Evolutionary conservation across 2,113 vertebrate species (phyloP), one percentile per base, ranked within the genome.

Genomic region (Mystacornis crossleyi): DNA sequence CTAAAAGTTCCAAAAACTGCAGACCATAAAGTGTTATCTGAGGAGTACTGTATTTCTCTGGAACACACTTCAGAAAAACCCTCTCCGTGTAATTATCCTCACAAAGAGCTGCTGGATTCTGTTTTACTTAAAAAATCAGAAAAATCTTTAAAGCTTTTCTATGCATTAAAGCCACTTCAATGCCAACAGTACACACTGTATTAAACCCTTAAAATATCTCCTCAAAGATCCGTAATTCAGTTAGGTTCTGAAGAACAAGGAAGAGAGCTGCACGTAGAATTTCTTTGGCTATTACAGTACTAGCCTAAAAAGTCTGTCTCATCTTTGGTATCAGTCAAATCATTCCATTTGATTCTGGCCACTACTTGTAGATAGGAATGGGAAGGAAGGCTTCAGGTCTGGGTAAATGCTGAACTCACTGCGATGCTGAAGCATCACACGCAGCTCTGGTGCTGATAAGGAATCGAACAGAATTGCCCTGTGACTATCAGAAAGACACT

Each of bases 11-110:
- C 61, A 24, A 74, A 77, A 89, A 15, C 34, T 43, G 66, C 34
- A 87, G 82, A 80, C 40, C 83, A 74, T 51, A 58, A 81, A 81
- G 23, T 43, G 16, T 62, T 83, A 77, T 86, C 71, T 78, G 71
- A 79, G 47, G 60, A 71, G 14, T 51, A 79, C 50, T 91, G 93
- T 92, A 78, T 91, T 91, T 91, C 84, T 55, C 61, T 92, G 88
- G 91, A 90, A 83, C 18, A 38, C 20, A 12, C 64, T 85, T 95
- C 69, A 94, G 38, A 77, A 47, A 90, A 88, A 73, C 38, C 29
- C 42, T 34, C 20, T 86, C 33, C 25, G 5, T 78, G 51, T 93
- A 90, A 95, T 90, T 93, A 96, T 43, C 64, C 38, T 74, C 36
- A 65, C 71, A 77, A 86, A 89, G 36, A 83, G 23, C 62, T 86